phyloP scores from a whole-genome alignment of 2,113 vertebrate genomes.

The Ictidomys tridecemlineatus region DNA sequence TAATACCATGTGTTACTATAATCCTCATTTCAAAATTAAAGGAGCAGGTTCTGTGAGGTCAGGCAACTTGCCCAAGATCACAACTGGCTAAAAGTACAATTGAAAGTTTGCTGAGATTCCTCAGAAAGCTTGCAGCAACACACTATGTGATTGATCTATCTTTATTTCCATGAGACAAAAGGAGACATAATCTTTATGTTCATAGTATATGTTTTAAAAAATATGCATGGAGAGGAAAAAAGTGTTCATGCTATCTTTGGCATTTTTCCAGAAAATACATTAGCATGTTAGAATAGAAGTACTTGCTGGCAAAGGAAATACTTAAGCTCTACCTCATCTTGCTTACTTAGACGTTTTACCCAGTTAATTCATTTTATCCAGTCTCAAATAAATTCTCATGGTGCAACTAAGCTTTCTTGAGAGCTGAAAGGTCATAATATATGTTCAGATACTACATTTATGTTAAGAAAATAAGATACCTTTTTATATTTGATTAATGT shows the following conservation, averaged over 20 bases:
- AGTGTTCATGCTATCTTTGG: constrained; percentile 26
- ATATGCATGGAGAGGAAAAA: not conserved
- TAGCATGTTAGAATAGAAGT: constrained; percentile 27
- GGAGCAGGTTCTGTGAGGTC: not conserved
- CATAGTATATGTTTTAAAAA: not conserved
- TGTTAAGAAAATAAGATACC: not conserved
- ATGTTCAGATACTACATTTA: not conserved
- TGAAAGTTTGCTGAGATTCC: not conserved
- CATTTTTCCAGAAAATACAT: constrained; percentile 67
- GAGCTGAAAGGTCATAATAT: constrained; percentile 38
- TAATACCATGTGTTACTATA: not conserved
- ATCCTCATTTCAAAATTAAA: not conserved
- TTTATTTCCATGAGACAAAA: not conserved
- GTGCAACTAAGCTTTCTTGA: not conserved
- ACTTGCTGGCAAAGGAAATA: constrained; percentile 30
- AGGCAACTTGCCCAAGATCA: not conserved
- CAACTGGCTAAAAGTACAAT: not conserved
- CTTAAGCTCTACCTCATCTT: not conserved
- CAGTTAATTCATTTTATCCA: constrained; percentile 31
- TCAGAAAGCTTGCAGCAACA: not conserved
- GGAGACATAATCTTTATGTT: not conserved
- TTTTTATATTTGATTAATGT: constrained; percentile 50
- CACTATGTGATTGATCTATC: not conserved
- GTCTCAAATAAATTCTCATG: constrained; percentile 28
- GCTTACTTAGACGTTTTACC: not conserved